Conservation (phyloP, 1,140 invertebrate genomes). For the Teleopsis dalmanni region DNA sequence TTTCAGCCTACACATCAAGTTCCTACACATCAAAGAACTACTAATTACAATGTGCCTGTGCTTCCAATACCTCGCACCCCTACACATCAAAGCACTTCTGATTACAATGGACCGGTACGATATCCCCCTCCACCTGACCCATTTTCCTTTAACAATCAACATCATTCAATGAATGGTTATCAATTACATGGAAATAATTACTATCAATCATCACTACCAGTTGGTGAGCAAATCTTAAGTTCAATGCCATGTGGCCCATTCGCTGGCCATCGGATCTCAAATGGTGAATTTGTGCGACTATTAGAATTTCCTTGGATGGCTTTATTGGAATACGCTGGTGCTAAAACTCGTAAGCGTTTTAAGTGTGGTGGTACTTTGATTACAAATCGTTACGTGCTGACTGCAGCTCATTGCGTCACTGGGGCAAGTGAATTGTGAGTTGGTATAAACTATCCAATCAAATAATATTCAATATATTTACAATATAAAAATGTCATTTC, state of each 20-base stretch:
- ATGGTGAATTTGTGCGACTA: not conserved
- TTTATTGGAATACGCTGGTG: not conserved
- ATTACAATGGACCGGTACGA: not conserved
- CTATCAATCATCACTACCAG: not conserved
- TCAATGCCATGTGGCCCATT: not conserved
- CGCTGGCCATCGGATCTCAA: not conserved
- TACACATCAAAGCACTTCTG: not conserved
- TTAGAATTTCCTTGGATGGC: constrained; percentile 5
- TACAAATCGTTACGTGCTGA: constrained; percentile 5
- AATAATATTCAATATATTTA: constrained; percentile 4
- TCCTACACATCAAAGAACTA: not conserved
- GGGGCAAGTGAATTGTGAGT: no score
- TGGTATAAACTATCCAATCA: not conserved
- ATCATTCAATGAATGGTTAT: not conserved
- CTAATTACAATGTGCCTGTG: not conserved
- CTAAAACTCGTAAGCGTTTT: not conserved
- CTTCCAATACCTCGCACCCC: not conserved
- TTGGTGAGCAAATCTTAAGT: not conserved
- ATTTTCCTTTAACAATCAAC: not conserved
- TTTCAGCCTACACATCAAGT: no score
- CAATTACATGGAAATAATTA: not conserved
- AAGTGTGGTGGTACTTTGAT: not conserved
- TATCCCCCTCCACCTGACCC: not conserved
- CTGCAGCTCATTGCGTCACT: not conserved
- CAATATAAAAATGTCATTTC: no score